Conservation (phyloP, 2,888 invertebrate species). For the Ganaspis brasiliensis region DNA sequence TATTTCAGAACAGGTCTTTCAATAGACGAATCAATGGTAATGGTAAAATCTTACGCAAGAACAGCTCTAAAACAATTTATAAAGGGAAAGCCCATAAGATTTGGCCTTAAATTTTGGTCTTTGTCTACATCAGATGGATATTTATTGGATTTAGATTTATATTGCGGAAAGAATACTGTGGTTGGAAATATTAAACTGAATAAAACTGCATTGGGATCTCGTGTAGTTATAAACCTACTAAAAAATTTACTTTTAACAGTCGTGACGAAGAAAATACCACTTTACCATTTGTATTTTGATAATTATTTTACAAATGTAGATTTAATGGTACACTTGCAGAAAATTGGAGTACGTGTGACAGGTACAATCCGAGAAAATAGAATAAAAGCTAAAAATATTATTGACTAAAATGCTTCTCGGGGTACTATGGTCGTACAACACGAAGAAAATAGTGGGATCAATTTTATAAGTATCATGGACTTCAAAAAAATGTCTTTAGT, state of each 20-base stretch:
- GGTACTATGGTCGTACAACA: neutral
- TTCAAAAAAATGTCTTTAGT: constrained; percentile 51
- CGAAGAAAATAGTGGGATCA: constrained; percentile 30
- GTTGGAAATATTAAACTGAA: neutral
- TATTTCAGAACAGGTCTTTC: constrained; percentile 54
- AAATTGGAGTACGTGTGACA: constrained; percentile 33
- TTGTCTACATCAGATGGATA: constrained; percentile 55
- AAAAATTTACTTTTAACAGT: neutral
- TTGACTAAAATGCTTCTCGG: constrained; percentile 36
- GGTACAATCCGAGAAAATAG: constrained; percentile 29
- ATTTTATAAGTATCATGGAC: constrained; percentile 19
- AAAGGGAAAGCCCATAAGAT: constrained; percentile 57
- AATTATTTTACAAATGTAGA: constrained; percentile 8
- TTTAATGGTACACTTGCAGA: neutral
- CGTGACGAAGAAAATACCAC: neutral
- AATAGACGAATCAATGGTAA: constrained; percentile 51
- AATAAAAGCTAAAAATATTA: neutral
- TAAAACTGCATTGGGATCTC: neutral
- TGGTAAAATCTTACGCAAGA: constrained; percentile 56
- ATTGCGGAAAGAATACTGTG: constrained; percentile 56
- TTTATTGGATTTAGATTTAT: constrained; percentile 57
- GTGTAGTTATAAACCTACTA: neutral
- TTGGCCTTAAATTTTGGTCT: constrained; percentile 60
- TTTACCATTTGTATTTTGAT: neutral
- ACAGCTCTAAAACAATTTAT: constrained; percentile 57